Evolutionary conservation across 2,888 invertebrate species (phyloP), one percentile per base, ranked within the genome.

Genomic region (Epiblema foenella): DNA sequence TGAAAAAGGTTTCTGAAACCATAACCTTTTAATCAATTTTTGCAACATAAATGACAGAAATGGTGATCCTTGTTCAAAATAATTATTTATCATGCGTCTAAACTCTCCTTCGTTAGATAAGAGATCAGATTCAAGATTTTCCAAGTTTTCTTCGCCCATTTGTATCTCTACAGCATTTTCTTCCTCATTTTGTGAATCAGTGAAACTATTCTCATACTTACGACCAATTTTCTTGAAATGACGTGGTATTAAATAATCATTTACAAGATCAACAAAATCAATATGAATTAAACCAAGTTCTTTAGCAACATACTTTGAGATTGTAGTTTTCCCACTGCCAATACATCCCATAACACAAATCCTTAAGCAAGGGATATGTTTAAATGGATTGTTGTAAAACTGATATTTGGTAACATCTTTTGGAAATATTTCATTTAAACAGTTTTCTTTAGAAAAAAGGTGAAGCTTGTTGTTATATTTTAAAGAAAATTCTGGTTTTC

Each of bases 261-360:
- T 91, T 8, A 93, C 73, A 68, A 85, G 77, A 37, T 90, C 85
- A 54, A 84, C 80, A 81, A 93, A 95, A 85, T 94, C 90, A 17
- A 95, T 77, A 79, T 94, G 90, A 52, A 90, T 81, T 58, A 95
- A 82, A 17, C 95, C 95, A 52, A 94, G 93, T 80, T 95, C 94
- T 76, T 89, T 88, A 1, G 95, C 91, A 60, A 96, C 79, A 18
- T 83, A 76, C 76, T 92, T 89, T 0, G 94, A 85, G 68, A 95
- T 74, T 0, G 88, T 86, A 0, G 94, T 91, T 85, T 94, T 95
- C 10, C 95, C 95, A 81, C 91, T 91, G 52, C 94, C 94, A 24
- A 89, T 83, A 46, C 93, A 83, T 39, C 96, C 96, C 15, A 94
- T 84, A 8, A 96, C 79, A 76, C 95, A 95, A 75, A 95, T 90